Evolutionary conservation across 1,140 invertebrate genomes (phyloP), one percentile per base, ranked within the genome.

Genomic region (Asbolus verrucosus): DNA sequence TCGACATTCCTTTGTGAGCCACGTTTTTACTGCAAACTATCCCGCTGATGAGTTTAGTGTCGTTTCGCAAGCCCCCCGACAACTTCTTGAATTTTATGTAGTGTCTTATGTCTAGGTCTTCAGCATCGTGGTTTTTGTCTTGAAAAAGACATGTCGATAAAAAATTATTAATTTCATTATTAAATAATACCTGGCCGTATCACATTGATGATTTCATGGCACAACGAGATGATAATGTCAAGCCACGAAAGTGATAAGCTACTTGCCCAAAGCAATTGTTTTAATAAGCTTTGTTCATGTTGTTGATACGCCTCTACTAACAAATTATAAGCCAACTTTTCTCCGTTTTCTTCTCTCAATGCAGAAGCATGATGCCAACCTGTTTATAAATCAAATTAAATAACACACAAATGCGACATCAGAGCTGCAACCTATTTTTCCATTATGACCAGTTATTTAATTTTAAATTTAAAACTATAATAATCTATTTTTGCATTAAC

Each of bases 11-110:
- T 76, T 93, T 91, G 82, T 98, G 95, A 0, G 94, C 92, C 0
- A 98, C 90, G 82, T 98, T 97, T 85, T 98, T 98, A 9, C 90
- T 92, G 75, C 93, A 96, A 1, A 97, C 94, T 1, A 97, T 90
- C 1, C 96, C 96, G 69, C 90, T 90, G 0, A 97, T 83, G 43
- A 98, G 87, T 72, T 86, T 84, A 13, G 92, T 92, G 72, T 98
- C 93, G 19, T 84, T 85, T 76, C 89, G 87, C 5, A 77, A 82
- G 0, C 94, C 95, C 21, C 95, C 95, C 0, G 92, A 86, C 18
- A 96, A 90, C 81, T 97, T 97, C 84, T 98, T 98, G 70, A 98
- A 90, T 78, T 97, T 94, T 9, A 98, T 90, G 83, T 96, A 98
- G 80, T 94, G 90, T 15, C 94, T 84, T 13, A 98, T 91, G 78